Evolutionary conservation across 64 coral and sea anemone genomes (phyloP), one percentile per base, ranked within the genome.

Genomic region (Dendronephthya gigantea): DNA sequence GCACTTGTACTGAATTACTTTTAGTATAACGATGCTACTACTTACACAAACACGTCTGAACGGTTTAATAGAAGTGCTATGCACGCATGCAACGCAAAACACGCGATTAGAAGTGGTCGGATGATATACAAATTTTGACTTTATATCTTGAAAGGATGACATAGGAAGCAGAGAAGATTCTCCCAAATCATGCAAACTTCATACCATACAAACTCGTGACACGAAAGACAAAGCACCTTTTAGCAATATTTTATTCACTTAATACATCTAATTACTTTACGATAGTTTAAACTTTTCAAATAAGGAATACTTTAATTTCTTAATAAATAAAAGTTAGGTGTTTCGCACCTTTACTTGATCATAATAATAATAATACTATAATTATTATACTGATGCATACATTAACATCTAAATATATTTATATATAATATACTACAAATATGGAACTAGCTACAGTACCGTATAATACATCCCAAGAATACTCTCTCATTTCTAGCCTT

Each of bases 291-390:
- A 34, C 30, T 39, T 39, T 35, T 34, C 72, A 79, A 36, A 79
- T 36, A 79, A 79, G 72, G 72, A 79, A 79, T 79, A 79, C 36
- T 39, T 79, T 79, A 79, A 79, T 79, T 79, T 79, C 14, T 79
- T 15, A 79, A 79, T 79, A 79, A 79, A 79, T 79, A 79, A 79
- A 79, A 62, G 55, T 62, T n/a, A 15, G 55, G 32, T 79, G 19
- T 39, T 8, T 79, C 28, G 36, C 8, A 79, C 36, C 30, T 79
- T 33, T 39, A n/a, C n/a, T n/a, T n/a, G n/a, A n/a, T n/a, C n/a
- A n/a, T n/a, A n/a, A n/a, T n/a, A n/a, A 35, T 74, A 79, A 79
- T 79, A 76, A 31, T 76, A 34, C 6, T 39, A 36, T 35, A 36
- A 79, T 19, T 79, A 79, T 79, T 23, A 36, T 36, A 79, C 32